These are phyloP conservation scores for Leptinotarsa lineolata DNA, from an alignment of 1,140 invertebrate genomes.

Conservation along the genomic window DNA sequence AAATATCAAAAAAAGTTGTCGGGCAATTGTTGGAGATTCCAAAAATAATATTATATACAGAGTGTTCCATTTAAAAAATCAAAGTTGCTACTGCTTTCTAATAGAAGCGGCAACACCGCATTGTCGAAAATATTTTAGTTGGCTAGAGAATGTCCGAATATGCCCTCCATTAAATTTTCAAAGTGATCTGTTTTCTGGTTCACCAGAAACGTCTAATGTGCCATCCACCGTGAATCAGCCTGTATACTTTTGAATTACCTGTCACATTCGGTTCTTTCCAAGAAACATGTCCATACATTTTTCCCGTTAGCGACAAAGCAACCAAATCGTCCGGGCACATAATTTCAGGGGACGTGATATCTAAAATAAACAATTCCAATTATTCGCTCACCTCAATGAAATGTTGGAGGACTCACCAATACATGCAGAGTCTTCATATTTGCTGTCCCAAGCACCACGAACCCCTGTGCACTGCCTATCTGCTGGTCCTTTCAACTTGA, in stretches of 20 bases:
- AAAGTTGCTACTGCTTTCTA: too few species aligned
- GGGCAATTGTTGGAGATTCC: too few species aligned
- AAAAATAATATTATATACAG: too few species aligned
- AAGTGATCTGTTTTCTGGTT: too few species aligned
- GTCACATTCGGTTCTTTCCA: slow-evolving; percentile 58
- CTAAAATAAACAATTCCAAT: slow-evolving; percentile 47
- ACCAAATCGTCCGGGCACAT: slow-evolving; percentile 61
- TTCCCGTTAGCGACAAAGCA: slow-evolving; percentile 54
- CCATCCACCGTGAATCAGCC: too few species aligned
- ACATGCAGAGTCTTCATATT: slow-evolving; percentile 57
- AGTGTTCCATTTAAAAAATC: too few species aligned
- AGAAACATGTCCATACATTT: slow-evolving; percentile 61
- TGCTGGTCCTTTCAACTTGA: slow-evolving; percentile 60
- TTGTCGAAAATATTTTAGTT: too few species aligned
- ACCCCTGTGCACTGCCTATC: slow-evolving; percentile 57
- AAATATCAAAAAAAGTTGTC: too few species aligned
- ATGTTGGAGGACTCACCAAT: slow-evolving; percentile 52
- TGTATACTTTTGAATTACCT: slow-evolving; percentile 47
- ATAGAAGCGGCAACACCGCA: too few species aligned
- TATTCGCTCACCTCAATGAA: background rate
- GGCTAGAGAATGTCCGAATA: too few species aligned
- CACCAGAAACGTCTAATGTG: too few species aligned
- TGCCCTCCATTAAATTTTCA: too few species aligned
- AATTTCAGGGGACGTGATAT: slow-evolving; percentile 61
- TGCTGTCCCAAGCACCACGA: slow-evolving; percentile 59